Conservation (phyloP, 2,797 vertebrate genomes). For the Oceanodroma leucorhoa region DNA sequence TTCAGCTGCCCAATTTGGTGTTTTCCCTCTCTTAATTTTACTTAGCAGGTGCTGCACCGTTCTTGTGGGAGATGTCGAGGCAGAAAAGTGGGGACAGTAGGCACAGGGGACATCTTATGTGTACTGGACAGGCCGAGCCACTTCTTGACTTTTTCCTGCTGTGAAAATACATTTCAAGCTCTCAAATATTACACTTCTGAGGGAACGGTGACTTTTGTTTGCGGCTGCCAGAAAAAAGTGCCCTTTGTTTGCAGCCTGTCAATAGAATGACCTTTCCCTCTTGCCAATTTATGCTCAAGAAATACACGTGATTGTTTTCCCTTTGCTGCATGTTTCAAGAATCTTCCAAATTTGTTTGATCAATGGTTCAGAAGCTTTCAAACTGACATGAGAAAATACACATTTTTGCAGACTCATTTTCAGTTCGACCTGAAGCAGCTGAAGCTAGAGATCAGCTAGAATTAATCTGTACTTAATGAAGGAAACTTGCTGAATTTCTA, state of each 20-base stretch:
- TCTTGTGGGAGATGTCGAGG: background rate
- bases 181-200: conserved; percentile 8
- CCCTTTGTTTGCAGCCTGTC: conserved; percentile 43
- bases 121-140: background rate
- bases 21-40: background rate
- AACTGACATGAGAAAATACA: conserved; percentile 42
- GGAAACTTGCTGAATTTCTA: conserved; percentile 34
- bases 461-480: conserved; percentile 53
- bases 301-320: conserved; percentile 28
- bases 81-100: background rate
- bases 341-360: conserved; percentile 54
- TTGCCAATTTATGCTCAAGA: conserved; percentile 33
- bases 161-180: background rate
- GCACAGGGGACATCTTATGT: background rate
- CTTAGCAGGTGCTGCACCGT: background rate
- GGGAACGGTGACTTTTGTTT: conserved; percentile 3
- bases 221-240: conserved; percentile 32
- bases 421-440: conserved; percentile 13
- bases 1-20: background rate
- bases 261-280: conserved; percentile 36
- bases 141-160: background rate
- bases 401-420: conserved; percentile 47
- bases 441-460: conserved; percentile 16
- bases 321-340: conserved; percentile 10
- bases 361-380: conserved; percentile 32